Evolutionary conservation across 2,113 vertebrate species (phyloP).

Genomic region (Camelus bactrianus): DNA sequence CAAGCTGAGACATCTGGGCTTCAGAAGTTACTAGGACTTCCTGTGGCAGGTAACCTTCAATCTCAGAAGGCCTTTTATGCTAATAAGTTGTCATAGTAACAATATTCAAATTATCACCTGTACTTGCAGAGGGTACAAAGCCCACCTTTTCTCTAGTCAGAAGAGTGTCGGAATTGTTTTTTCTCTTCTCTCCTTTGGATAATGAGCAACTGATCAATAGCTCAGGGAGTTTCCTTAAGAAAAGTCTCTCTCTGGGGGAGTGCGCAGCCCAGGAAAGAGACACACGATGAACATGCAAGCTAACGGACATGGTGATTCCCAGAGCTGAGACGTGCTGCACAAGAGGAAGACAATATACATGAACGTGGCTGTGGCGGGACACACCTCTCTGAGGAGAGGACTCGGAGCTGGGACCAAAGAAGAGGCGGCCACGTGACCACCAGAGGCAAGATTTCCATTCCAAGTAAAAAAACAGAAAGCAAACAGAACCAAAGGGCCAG

Average conservation of each 20-base stretch:
- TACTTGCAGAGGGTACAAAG: neutral
- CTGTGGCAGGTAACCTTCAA: neutral
- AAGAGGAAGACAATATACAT: neutral
- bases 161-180: neutral
- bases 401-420: neutral
- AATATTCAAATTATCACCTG: neutral
- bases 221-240: neutral
- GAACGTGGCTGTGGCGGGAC: neutral
- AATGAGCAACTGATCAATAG: fast-evolving
- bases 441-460: neutral
- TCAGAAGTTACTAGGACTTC: neutral
- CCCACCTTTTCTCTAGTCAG: neutral
- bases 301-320: neutral
- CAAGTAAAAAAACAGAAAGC: neutral
- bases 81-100: fast-evolving
- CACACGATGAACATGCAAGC: neutral
- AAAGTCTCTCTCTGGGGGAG: neutral
- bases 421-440: neutral
- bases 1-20: neutral
- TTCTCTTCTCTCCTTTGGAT: neutral
- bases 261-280: neutral
- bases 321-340: neutral
- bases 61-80: neutral
- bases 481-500: neutral
- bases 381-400: neutral